Percentiles rank a stretch among this genome's conserved stretches.
These are phyloP conservation scores for Chaetura pelagica DNA, from an alignment of 2,113 vertebrate genomes.

Conservation along the genomic window DNA sequence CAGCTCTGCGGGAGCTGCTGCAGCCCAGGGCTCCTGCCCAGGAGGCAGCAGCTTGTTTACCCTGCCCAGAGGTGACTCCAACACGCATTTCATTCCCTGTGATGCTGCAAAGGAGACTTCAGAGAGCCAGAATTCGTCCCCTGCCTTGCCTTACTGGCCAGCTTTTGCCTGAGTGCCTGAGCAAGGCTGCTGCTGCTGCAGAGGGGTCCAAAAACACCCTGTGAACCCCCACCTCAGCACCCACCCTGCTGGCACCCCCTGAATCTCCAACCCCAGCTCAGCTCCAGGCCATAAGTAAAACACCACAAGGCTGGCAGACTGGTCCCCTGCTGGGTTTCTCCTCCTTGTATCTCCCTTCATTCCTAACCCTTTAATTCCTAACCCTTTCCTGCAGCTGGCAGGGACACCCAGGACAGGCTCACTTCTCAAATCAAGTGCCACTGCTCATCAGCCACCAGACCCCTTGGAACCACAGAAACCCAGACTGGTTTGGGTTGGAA, in stretches of 20 bases:
- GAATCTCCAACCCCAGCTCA: not conserved
- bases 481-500: no score
- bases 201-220: fast-evolving
- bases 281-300: not conserved
- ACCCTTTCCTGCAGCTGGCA: not conserved
- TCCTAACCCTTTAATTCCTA: not conserved
- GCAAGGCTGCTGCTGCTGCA: not conserved
- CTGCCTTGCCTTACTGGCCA: not conserved
- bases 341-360: not conserved
- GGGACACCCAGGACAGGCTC: not conserved
- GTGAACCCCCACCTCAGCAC: not conserved
- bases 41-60: not conserved
- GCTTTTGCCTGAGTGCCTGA: not conserved
- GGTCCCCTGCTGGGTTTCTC: not conserved
- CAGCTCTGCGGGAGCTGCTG: not conserved
- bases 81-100: not conserved
- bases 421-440: fast-evolving
- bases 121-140: not conserved
- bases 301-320: not conserved
- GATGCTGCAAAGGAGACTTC: not conserved
- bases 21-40: not conserved
- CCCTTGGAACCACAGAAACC: not conserved
- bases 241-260: not conserved
- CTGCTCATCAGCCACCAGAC: fast-evolving
- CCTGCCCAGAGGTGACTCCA: not conserved